Percentiles rank a stretch among this genome's conserved stretches.
Evolutionary conservation across 2,113 vertebrate species (phyloP).

Genomic region (Cephalopholis sonnerati): DNA sequence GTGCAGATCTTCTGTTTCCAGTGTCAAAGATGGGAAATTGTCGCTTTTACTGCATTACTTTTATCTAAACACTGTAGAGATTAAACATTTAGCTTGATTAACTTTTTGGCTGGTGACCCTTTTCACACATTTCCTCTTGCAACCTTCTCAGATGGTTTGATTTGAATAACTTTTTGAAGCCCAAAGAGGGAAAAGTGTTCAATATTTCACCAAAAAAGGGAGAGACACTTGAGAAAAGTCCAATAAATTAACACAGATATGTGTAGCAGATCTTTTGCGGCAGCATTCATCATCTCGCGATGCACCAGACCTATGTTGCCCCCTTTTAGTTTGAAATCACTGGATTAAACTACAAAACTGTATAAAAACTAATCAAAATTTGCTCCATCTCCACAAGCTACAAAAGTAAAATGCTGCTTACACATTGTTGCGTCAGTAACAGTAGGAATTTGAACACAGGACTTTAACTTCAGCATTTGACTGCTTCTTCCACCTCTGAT

Average conservation of each 20-base stretch:
- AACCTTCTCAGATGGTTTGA: background rate
- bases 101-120: background rate
- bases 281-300: background rate
- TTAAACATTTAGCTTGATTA: background rate
- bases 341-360: background rate
- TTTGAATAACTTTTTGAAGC: background rate
- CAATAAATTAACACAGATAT: background rate
- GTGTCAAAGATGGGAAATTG: background rate
- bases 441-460: background rate
- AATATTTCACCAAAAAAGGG: background rate
- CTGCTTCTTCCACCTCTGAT: background rate
- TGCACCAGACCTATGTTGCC: background rate
- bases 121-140: background rate
- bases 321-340: background rate
- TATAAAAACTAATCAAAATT: background rate
- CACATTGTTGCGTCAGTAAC: background rate
- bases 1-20: background rate
- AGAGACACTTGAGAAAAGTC: background rate
- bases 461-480: background rate
- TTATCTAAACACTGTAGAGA: background rate
- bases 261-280: background rate
- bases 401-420: background rate
- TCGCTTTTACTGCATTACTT: background rate
- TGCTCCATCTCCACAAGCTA: background rate
- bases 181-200: background rate